Percentiles rank a stretch among this genome's conserved stretches.
phyloP scores from a whole-genome alignment of 2,113 vertebrate species.

The Mixornis gularis region DNA sequence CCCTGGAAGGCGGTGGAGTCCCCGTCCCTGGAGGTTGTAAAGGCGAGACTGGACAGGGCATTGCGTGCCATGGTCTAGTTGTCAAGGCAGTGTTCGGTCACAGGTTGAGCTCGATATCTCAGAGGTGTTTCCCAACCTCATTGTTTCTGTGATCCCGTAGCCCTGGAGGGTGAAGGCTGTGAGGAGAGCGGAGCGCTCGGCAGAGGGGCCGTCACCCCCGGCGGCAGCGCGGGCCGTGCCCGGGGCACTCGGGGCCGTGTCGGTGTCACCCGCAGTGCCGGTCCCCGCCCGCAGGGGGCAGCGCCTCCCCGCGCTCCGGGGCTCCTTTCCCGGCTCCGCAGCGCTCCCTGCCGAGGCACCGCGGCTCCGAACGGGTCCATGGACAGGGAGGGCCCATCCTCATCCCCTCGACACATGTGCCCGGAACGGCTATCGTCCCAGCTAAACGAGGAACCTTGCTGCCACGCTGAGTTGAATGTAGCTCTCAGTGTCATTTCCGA shows the following conservation, averaged over 20 bases:
- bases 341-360: not conserved
- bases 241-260: not conserved
- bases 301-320: not conserved
- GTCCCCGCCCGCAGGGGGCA: not conserved
- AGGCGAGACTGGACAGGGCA: not conserved
- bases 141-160: not conserved
- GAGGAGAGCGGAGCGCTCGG: not conserved
- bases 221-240: not conserved
- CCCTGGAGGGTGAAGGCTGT: not conserved
- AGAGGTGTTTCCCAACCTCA: not conserved
- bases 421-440: not conserved
- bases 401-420: fast-evolving
- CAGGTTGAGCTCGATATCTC: not conserved
- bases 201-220: not conserved
- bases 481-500: not conserved
- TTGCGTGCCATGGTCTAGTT: too few species aligned
- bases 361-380: fast-evolving
- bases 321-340: not conserved
- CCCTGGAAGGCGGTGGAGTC: not conserved
- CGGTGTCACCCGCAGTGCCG: not conserved
- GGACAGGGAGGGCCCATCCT: fast-evolving
- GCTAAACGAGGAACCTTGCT: not conserved
- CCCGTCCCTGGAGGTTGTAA: too few species aligned
- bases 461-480: not conserved
- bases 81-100: not conserved